These are phyloP conservation scores for Heloderma charlesbogerti DNA, from an alignment of 2,113 vertebrate species.

Conservation along the genomic window DNA sequence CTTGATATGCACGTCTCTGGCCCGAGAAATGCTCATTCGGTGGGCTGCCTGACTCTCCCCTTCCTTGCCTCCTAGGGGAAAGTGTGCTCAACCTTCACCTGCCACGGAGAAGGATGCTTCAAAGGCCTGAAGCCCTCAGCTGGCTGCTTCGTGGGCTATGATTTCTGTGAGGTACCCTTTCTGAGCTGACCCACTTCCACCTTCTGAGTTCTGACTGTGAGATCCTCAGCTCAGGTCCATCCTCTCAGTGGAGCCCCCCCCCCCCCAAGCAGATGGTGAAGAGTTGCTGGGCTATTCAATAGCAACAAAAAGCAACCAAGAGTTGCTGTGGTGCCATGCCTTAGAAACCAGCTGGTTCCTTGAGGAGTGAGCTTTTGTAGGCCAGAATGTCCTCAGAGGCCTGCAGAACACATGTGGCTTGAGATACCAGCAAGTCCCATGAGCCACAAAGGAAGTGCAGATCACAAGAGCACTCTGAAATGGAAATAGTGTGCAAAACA, in stretches of 20 bases:
- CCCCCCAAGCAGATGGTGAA: neutral
- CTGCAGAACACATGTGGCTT: neutral
- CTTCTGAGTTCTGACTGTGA: neutral
- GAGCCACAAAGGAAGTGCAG: neutral
- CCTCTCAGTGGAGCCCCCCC: too few species aligned
- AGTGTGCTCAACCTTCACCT: slow-evolving; percentile 74
- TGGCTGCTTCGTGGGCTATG: slow-evolving; percentile 56
- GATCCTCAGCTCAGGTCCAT: too few species aligned
- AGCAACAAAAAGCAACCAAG: neutral
- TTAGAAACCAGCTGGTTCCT: neutral
- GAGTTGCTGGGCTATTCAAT: neutral
- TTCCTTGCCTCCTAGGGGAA: slow-evolving; percentile 73
- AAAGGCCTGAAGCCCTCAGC: slow-evolving; percentile 44
- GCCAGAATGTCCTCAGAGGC: neutral
- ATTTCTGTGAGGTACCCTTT: slow-evolving; percentile 82
- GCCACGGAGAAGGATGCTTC: slow-evolving; percentile 72
- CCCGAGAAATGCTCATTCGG: neutral
- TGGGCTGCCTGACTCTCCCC: neutral
- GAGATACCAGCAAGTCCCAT: neutral
- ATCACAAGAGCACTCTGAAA: neutral
- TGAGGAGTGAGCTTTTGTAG: neutral
- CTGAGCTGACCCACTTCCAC: neutral
- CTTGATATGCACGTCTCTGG: neutral
- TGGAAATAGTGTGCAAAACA: neutral
- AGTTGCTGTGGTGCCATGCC: neutral